These are phyloP conservation scores for Drosophila greeni DNA, from an alignment of 2,888 invertebrate genomes.

Conservation along the genomic window DNA sequence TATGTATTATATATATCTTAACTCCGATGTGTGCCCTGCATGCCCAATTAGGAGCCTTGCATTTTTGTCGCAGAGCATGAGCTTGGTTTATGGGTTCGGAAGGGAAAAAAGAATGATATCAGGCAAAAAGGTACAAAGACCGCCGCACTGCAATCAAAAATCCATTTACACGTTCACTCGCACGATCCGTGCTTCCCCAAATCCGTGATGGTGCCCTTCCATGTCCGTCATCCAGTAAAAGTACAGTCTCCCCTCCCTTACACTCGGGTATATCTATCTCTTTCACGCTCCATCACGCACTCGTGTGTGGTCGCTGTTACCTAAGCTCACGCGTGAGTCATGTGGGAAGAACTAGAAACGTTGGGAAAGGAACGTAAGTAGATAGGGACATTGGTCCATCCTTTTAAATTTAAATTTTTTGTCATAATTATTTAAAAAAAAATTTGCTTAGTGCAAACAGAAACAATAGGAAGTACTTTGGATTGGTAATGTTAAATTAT, in stretches of 20 bases:
- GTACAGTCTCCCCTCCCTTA: neutral
- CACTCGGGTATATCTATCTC: neutral
- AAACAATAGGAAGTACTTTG: no score
- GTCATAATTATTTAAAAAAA: no score
- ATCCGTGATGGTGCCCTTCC: conserved; percentile 11
- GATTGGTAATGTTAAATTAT: neutral
- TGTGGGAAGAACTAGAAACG: neutral
- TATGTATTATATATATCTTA: neutral
- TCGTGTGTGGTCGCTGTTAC: conserved; percentile 51
- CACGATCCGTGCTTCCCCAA: conserved; percentile 25
- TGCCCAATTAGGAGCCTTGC: conserved; percentile 14
- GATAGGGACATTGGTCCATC: no score
- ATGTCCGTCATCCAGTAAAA: conserved; percentile 9
- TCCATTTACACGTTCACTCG: conserved; percentile 63
- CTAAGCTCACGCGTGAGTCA: conserved; percentile 8
- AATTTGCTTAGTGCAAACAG: no score
- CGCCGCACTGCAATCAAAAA: conserved; percentile 64
- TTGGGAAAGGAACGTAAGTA: neutral
- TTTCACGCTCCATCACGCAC: conserved; percentile 45
- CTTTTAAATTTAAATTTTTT: no score
- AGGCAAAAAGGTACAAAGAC: conserved; percentile 27
- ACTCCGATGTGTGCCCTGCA: conserved; percentile 11
- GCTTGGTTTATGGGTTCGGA: conserved; percentile 17
- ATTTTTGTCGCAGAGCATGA: conserved; percentile 43
- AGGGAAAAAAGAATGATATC: neutral